Conservation (phyloP, 2,797 vertebrate genomes). For the Pelodytes ibericus region DNA sequence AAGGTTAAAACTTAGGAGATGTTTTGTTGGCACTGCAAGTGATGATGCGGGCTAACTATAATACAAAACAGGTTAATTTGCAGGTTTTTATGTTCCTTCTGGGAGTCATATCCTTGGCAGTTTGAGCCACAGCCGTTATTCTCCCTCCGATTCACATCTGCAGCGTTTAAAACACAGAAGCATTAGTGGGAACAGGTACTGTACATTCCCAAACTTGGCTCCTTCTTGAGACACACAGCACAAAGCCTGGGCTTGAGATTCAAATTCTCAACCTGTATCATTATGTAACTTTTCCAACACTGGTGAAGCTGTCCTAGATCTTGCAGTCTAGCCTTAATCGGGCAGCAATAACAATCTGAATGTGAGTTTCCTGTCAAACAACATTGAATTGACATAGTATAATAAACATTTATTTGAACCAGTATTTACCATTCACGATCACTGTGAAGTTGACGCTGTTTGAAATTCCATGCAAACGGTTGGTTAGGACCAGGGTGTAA, state of each 20-base stretch:
- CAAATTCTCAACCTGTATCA: background rate
- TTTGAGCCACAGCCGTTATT: conserved; percentile 17
- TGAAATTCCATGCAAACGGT: conserved; percentile 68
- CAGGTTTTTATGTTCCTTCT: conserved; percentile 18
- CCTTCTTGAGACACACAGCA: background rate
- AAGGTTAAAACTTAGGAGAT: background rate
- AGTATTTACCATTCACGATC: conserved; percentile 76
- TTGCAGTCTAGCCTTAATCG: no score
- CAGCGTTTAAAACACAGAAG: conserved; percentile 24
- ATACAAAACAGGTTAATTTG: conserved; percentile 32
- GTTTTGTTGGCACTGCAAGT: conserved; percentile 1
- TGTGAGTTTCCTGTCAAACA: no score
- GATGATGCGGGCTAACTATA: conserved; percentile 12
- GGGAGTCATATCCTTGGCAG: conserved; percentile 27
- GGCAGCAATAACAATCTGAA: no score
- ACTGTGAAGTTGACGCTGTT: conserved; percentile 83
- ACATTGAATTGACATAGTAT: no score
- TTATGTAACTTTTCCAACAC: background rate
- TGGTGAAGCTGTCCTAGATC: no score
- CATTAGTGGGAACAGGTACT: conserved; percentile 38
- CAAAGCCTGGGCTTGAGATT: background rate
- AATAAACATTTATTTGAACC: background rate
- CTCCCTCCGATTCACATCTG: conserved; percentile 38
- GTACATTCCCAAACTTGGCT: conserved; percentile 1
- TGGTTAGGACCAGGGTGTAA: conserved; percentile 80